Percentiles rank a stretch among this genome's conserved stretches.
These are phyloP conservation scores for Cottoperca gobio DNA, from an alignment of 2,797 vertebrate species.

Conservation along the genomic window DNA sequence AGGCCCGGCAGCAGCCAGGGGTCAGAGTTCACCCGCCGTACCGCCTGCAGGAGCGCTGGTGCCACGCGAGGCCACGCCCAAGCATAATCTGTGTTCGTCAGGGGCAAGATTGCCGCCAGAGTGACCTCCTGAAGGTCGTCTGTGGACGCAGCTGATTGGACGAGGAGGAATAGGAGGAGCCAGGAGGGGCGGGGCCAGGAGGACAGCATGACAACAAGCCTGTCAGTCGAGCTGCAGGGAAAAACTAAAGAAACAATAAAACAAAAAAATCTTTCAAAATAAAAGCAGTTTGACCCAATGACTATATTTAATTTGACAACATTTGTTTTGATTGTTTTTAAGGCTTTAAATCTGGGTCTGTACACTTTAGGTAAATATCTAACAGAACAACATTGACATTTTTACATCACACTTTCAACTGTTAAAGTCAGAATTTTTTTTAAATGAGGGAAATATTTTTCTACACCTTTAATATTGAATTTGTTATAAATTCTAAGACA, in stretches of 20 bases:
- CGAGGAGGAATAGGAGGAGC: constrained; percentile 32
- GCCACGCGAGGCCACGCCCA: constrained; percentile 94
- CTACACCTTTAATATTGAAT: too few relatives aligned
- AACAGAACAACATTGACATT: too few relatives aligned
- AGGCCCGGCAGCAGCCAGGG: constrained; percentile 81
- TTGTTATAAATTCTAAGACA: too few relatives aligned
- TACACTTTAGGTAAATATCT: too few relatives aligned
- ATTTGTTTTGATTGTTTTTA: too few relatives aligned
- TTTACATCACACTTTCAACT: too few relatives aligned
- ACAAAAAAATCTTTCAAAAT: background rate
- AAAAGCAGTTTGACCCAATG: too few relatives aligned
- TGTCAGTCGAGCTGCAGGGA: constrained; percentile 43
- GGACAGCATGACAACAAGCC: constrained; percentile 44
- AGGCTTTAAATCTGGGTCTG: too few relatives aligned
- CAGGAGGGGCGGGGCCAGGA: background rate
- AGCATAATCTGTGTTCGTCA: constrained; percentile 88
- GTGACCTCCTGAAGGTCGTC: constrained; percentile 76
- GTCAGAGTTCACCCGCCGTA: constrained; percentile 80
- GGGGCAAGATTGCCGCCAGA: constrained; percentile 89
- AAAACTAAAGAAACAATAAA: background rate
- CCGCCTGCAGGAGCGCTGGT: constrained; percentile 85
- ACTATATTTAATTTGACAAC: too few relatives aligned
- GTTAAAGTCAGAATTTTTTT: too few relatives aligned
- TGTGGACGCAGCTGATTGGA: constrained; percentile 33
- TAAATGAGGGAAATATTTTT: too few relatives aligned